Percentiles rank a stretch among this genome's conserved stretches.
These are phyloP conservation scores for Nesoenas mayeri DNA, from an alignment of 2,113 vertebrate genomes.

Conservation along the genomic window DNA sequence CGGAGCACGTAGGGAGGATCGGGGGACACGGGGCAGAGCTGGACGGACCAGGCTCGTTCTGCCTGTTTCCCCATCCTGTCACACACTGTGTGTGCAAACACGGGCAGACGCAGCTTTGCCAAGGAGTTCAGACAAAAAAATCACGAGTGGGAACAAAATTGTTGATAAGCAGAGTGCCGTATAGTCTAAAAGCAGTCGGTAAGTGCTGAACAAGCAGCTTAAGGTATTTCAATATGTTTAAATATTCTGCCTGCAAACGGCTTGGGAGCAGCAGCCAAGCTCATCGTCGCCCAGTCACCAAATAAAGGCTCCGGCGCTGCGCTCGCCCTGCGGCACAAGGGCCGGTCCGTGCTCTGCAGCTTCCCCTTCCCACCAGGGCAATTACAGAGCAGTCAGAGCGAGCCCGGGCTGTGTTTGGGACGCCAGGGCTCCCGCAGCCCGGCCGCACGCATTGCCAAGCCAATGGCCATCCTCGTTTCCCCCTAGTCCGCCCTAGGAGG, in stretches of 20 bases:
- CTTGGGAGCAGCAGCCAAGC: background rate
- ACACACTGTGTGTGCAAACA: fast-evolving
- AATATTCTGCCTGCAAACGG: background rate
- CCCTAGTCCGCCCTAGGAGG: no score
- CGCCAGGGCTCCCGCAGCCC: background rate
- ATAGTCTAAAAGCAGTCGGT: background rate
- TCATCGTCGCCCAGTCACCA: background rate
- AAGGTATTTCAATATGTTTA: background rate
- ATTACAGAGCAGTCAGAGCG: background rate
- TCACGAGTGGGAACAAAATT: fast-evolving
- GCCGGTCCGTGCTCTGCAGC: background rate
- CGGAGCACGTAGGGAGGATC: background rate
- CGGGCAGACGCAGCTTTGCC: fast-evolving
- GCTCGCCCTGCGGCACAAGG: background rate
- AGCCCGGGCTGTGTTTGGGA: background rate
- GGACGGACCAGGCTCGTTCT: fast-evolving
- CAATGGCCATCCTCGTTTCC: no score
- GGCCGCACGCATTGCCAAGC: no score
- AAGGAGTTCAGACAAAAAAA: background rate
- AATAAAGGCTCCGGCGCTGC: background rate
- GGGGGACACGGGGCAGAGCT: no score
- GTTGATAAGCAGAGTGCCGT: fast-evolving
- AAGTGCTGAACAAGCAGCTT: no score
- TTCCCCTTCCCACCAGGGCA: background rate
- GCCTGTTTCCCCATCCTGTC: fast-evolving